Evolutionary conservation across 2,888 invertebrate species (phyloP).

Genomic region (Beris chalybata): DNA sequence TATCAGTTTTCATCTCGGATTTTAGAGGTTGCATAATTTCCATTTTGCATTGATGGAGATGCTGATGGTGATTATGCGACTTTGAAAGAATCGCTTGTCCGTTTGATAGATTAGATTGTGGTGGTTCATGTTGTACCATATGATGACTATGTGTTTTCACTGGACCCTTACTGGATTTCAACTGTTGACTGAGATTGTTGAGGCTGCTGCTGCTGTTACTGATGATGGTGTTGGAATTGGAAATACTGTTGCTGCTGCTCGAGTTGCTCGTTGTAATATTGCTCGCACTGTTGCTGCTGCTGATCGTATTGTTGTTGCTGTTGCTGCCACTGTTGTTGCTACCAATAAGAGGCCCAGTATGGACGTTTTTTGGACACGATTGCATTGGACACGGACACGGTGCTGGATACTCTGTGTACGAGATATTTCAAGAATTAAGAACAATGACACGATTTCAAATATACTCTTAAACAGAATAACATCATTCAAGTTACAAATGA

Average conservation of each 20-base stretch:
- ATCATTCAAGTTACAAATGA: too few species aligned
- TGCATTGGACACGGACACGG: conserved; percentile 86
- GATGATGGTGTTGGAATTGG: conserved; percentile 41
- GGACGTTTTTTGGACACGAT: conserved; percentile 97
- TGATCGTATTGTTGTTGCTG: conserved; percentile 51
- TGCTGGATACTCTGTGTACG: conserved; percentile 60
- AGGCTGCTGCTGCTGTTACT: conserved; percentile 43
- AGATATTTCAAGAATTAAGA: too few species aligned
- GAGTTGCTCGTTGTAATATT: conserved; percentile 35
- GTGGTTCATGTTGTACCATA: conserved; percentile 40
- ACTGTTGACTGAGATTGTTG: conserved; percentile 41
- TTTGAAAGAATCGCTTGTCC: conserved; percentile 4
- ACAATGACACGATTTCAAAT: too few species aligned
- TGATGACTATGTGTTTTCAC: conserved; percentile 39
- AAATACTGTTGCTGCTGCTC: conserved; percentile 38
- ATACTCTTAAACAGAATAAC: too few species aligned
- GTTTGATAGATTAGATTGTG: conserved; percentile 20
- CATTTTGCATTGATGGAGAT: conserved; percentile 40
- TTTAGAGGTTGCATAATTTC: conserved; percentile 46
- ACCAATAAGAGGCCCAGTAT: conserved; percentile 98
- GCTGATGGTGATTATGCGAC: conserved; percentile 42
- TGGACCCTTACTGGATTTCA: conserved; percentile 56
- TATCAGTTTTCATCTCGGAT: conserved; percentile 50
- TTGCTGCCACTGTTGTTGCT: conserved; percentile 75
- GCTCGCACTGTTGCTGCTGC: conserved; percentile 40